Evolutionary conservation across 2,797 vertebrate genomes (phyloP).

Genomic region (Sebastes goodei): DNA sequence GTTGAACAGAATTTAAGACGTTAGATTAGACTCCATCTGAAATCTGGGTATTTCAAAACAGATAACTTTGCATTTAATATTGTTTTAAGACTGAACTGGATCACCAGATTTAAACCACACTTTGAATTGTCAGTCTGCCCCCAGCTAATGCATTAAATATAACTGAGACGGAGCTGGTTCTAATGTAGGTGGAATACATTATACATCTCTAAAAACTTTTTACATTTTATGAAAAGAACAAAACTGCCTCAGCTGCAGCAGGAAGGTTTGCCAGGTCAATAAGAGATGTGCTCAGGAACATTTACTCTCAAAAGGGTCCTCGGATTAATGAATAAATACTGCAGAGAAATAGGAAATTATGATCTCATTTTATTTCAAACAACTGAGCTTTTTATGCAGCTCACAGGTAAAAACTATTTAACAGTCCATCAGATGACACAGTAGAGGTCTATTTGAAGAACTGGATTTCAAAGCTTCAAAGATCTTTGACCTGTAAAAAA

Average conservation of each 20-base stretch:
- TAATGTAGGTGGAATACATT: neutral
- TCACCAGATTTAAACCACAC: neutral
- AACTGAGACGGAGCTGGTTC: neutral
- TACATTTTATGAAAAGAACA: neutral
- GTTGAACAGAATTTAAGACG: neutral
- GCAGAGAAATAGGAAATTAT: neutral
- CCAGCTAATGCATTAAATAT: neutral
- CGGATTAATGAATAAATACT: neutral
- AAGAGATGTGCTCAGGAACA: neutral
- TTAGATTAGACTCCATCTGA: neutral
- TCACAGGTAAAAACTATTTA: neutral
- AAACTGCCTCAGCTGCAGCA: neutral
- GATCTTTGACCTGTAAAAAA: neutral
- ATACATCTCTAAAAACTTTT: neutral
- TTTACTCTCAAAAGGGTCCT: neutral
- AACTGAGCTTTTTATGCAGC: neutral
- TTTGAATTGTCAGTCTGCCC: neutral
- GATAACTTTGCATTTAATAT: neutral
- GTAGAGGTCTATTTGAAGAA: neutral
- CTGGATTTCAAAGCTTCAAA: neutral
- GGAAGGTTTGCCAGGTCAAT: neutral
- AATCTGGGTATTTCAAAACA: neutral
- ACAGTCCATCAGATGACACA: neutral
- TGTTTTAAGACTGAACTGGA: neutral
- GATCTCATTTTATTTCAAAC: neutral